These are phyloP conservation scores for Hololepta plana DNA, from an alignment of 2,888 invertebrate genomes.

Conservation along the genomic window DNA sequence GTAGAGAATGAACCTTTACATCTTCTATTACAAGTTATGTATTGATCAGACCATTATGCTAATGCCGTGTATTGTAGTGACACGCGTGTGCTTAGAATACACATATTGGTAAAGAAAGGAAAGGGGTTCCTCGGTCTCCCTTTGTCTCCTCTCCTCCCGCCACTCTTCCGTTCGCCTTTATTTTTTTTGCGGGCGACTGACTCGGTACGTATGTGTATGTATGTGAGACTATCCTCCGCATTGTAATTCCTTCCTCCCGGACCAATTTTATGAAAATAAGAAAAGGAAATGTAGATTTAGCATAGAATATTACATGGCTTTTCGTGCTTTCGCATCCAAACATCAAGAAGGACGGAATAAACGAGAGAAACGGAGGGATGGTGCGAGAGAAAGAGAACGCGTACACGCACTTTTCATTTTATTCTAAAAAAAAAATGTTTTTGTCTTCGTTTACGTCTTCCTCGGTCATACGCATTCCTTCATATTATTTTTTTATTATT, in stretches of 20 bases:
- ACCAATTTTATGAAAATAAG: constrained; percentile 18
- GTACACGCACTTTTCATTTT: no score
- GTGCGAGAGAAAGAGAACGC: no score
- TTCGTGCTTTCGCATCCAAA: no score
- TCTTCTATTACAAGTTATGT: constrained; percentile 11
- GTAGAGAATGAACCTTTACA: no score
- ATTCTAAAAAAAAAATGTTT: no score
- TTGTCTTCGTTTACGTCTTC: no score
- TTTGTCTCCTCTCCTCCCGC: neutral
- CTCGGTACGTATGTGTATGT: constrained; percentile 7
- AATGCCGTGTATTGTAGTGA: constrained; percentile 15
- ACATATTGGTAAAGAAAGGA: constrained; percentile 1
- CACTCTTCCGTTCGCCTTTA: neutral
- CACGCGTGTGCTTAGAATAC: constrained; percentile 9
- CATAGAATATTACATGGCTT: constrained; percentile 15
- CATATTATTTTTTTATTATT: no score
- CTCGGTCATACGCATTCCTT: no score
- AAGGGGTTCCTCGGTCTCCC: constrained; percentile 1
- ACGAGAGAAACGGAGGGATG: no score
- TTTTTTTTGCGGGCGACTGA: constrained; percentile 3
- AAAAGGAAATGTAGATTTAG: constrained; percentile 17
- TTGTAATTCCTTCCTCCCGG: constrained; percentile 14
- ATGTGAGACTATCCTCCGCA: constrained; percentile 12
- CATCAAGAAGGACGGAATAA: no score
- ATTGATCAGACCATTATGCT: constrained; percentile 17